A percentile compares a stretch with the other conserved stretches of the same genome.
phyloP scores from a whole-genome alignment of 1,140 invertebrate species.

The Antheraea mylitta region DNA sequence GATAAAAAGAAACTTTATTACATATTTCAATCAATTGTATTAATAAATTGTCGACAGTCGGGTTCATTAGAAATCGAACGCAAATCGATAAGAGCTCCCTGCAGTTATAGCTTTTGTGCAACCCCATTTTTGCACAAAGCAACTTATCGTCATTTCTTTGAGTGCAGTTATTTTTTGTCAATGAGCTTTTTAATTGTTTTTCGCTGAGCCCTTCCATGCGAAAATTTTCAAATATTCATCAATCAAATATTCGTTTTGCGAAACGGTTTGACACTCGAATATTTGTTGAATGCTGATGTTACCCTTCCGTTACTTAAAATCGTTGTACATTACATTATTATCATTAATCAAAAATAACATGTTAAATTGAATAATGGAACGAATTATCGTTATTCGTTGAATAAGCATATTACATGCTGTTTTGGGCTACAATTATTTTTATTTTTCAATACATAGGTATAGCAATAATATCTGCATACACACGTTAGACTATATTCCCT shows the following conservation, averaged over 20 bases:
- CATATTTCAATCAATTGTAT: neutral
- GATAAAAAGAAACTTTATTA: neutral
- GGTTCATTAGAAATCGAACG: slow-evolving; percentile 57
- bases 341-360: slow-evolving; percentile 2
- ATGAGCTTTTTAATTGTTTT: slow-evolving; percentile 57
- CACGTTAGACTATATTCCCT: no score
- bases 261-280: slow-evolving; percentile 30
- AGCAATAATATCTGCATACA: neutral
- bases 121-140: slow-evolving; percentile 40
- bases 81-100: slow-evolving; percentile 46
- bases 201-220: slow-evolving; percentile 37
- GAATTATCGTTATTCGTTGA: neutral
- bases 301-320: slow-evolving; percentile 34
- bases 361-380: neutral
- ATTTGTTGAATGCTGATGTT: slow-evolving; percentile 21
- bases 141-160: slow-evolving; percentile 27
- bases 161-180: slow-evolving; percentile 48
- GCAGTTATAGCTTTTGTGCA: slow-evolving; percentile 32
- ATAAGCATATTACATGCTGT: neutral
- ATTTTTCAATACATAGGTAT: neutral
- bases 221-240: slow-evolving; percentile 53
- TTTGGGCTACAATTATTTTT: neutral
- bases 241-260: slow-evolving; percentile 65
- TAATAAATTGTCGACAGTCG: neutral
- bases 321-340: slow-evolving; percentile 32